Percentiles rank a stretch among this genome's conserved stretches.
Evolutionary conservation across 2,888 invertebrate species (phyloP).

Genomic region (Stratiomys singularior): DNA sequence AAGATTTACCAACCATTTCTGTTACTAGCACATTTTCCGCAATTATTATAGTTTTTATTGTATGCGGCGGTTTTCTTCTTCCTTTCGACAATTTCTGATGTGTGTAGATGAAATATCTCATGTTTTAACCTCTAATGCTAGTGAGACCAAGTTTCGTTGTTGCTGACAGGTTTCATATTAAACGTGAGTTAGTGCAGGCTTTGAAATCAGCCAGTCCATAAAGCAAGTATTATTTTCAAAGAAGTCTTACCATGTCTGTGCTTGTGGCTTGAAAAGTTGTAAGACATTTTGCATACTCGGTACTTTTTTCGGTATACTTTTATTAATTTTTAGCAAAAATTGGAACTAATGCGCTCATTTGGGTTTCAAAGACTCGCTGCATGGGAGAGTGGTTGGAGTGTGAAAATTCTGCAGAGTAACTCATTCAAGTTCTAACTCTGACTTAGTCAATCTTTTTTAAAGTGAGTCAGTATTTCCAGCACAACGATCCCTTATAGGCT

Average conservation of each 20-base stretch:
- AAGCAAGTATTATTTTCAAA: background rate
- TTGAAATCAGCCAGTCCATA: background rate
- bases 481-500: background rate
- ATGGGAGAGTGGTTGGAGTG: too few species aligned
- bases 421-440: too few species aligned
- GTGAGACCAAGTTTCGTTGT: background rate
- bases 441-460: background rate
- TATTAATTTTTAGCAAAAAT: too few species aligned
- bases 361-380: too few species aligned
- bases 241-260: too few species aligned
- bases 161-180: conserved; percentile 29
- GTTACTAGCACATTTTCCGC: too few species aligned
- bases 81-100: background rate
- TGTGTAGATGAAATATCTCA: background rate
- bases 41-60: too few species aligned
- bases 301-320: too few species aligned
- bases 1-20: too few species aligned
- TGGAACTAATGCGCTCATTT: too few species aligned
- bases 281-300: too few species aligned
- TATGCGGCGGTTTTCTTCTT: background rate
- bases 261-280: background rate
- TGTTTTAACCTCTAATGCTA: background rate
- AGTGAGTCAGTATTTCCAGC: background rate
- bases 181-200: background rate
- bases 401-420: too few species aligned